Percentiles rank a stretch among this genome's conserved stretches.
phyloP scores from a whole-genome alignment of 2,888 invertebrate genomes.

The Ophraella communa region DNA sequence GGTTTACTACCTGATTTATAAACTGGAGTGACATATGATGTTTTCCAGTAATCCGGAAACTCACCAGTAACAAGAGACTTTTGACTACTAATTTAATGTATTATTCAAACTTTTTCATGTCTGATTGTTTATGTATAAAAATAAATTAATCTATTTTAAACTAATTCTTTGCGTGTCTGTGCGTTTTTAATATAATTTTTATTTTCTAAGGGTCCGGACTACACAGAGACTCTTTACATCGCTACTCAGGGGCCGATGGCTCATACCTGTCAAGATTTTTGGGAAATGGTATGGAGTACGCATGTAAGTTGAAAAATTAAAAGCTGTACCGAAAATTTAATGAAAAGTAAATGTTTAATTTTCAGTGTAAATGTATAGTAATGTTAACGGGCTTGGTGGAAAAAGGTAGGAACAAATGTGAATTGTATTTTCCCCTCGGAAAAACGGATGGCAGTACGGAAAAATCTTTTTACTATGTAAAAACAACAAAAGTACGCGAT shows the following conservation, averaged over 20 bases:
- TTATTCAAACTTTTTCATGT: no score
- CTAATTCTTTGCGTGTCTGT: no score
- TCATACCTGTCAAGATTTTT: constrained; percentile 89
- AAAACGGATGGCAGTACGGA: constrained; percentile 46
- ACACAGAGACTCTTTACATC: constrained; percentile 84
- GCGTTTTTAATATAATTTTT: constrained; percentile 27
- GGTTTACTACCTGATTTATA: no score
- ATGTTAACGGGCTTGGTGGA: constrained; percentile 93
- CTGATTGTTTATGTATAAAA: no score
- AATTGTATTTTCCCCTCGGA: constrained; percentile 80
- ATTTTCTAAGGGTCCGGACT: constrained; percentile 86
- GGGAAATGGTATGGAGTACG: constrained; percentile 77
- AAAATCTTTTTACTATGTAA: constrained; percentile 53
- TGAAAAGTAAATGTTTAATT: constrained; percentile 26
- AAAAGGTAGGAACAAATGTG: constrained; percentile 85
- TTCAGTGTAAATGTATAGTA: constrained; percentile 68
- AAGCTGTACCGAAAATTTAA: background rate
- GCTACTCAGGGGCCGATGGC: constrained; percentile 92
- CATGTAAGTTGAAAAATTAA: constrained; percentile 47
- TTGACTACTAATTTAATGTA: no score
- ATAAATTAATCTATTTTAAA: no score
- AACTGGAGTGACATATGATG: no score
- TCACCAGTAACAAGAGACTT: no score
- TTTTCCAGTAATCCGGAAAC: no score
- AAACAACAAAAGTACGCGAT: constrained; percentile 54